Base-by-base conservation (phyloP, 2,113 vertebrate species). In the Dasyurus viverrinus region DNA sequence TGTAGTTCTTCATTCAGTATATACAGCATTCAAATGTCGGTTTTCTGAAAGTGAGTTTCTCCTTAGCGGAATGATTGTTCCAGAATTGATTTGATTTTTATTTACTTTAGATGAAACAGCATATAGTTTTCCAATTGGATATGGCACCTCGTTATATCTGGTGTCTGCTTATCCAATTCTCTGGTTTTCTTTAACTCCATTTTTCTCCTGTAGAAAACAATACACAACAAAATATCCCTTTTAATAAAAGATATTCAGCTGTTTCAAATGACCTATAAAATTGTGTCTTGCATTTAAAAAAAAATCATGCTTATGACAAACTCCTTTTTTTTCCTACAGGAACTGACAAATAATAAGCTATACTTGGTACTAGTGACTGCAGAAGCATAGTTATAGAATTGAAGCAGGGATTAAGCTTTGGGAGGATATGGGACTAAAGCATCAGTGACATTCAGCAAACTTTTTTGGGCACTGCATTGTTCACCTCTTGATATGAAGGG, bases 31-130 rank as follows among this genome's bases (percentile, higher is more conserved):
- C 1, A 95, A 0, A 2, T 50, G 68, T 92, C n/a, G 96, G 48
- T 76, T 52, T 91, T 96, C 50, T 52, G 54, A 46, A 97, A 89
- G n/a, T 94, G 54, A 97, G 0, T 30, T 94, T 95, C 97, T 96
- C 23, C 95, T 76, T 92, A 26, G 24, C 93, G 36, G 11, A 94
- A 52, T 76, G 90, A 93, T 24, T 23, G 0, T 8, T 95, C 30
- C 16, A 92, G 89, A 91, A 93, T 2, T 27, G 47, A 55, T 95
- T 76, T 92, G 68, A 23, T 53, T 95, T 97, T 93, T 55, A 94
- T 90, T 12, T 54, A 90, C 47, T 93, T 95, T 30, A 92, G 42
- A 92, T 90, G 24, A 97, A 96, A 97, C 50, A 89, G 89, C 6
- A 27, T 0, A 47, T 0, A 48, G 4, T 9, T 95, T 10, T 90